Evolutionary conservation across 2,888 invertebrate species (phyloP).

Genomic region (Epiperipatus broadwayi): DNA sequence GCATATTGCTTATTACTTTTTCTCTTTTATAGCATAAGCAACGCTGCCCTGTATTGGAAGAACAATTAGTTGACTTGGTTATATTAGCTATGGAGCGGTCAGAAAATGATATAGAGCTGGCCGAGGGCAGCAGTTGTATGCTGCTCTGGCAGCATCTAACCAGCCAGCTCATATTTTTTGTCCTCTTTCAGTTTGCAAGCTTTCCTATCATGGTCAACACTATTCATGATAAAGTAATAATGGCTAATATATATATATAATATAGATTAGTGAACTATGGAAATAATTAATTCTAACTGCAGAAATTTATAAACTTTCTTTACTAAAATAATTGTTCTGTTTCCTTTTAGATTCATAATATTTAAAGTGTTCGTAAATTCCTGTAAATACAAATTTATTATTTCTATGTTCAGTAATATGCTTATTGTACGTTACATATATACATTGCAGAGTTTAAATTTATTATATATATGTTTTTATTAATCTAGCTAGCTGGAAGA

Average conservation of each 20-base stretch:
- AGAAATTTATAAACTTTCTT: no score
- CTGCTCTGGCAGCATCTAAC: constrained; percentile 84
- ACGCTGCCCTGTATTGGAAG: constrained; percentile 69
- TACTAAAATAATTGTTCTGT: no score
- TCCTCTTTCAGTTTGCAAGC: constrained; percentile 76
- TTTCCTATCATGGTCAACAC: constrained; percentile 80
- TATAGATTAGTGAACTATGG: no score
- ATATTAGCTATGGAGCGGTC: constrained; percentile 79
- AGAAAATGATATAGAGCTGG: constrained; percentile 33
- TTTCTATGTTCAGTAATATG: no score
- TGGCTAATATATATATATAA: background rate
- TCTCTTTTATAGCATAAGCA: constrained; percentile 44
- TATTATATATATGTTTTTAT: constrained; percentile 14
- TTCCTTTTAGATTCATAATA: no score
- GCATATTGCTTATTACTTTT: no score
- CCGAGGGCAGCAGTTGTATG: constrained; percentile 42
- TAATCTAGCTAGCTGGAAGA: constrained; percentile 43
- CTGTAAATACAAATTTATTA: no score
- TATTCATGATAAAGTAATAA: constrained; percentile 56
- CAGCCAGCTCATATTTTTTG: constrained; percentile 81
- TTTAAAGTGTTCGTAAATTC: no score
- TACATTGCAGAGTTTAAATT: no score
- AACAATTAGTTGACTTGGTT: constrained; percentile 73
- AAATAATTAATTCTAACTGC: no score
- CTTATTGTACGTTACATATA: no score